Percentiles rank a stretch among this genome's conserved stretches.
phyloP scores from a whole-genome alignment of 2,797 vertebrate species.

The Anolis apletophallus region DNA sequence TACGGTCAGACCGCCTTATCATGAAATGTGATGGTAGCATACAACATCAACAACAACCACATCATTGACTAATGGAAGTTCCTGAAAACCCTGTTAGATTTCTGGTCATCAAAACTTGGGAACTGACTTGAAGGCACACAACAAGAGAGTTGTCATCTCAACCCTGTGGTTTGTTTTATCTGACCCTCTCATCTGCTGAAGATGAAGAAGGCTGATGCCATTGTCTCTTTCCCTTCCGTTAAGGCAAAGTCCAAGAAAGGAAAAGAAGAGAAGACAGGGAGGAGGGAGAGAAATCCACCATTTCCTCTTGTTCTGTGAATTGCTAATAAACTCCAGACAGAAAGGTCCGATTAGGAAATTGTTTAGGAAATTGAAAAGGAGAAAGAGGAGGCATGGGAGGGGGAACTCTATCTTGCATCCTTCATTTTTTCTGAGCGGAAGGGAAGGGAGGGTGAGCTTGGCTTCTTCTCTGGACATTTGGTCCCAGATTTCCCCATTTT shows the following conservation, averaged over 20 bases:
- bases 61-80: no score
- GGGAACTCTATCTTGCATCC: no score
- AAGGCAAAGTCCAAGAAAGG: conserved; percentile 19
- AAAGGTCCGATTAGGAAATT: conserved; percentile 73
- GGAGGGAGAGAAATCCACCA: conserved; percentile 38
- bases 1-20: no score
- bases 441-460: neutral
- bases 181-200: conserved; percentile 21
- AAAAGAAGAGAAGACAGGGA: no score
- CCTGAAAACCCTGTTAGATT: no score
- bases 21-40: no score
- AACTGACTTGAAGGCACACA: no score
- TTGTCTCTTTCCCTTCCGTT: conserved; percentile 51
- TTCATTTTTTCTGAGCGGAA: neutral
- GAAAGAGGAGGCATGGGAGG: conserved; percentile 39
- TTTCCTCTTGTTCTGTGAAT: conserved; percentile 73
- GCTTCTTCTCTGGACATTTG: neutral
- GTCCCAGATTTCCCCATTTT: rapidly evolving
- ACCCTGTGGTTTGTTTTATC: conserved; percentile 49
- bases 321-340: conserved; percentile 75
- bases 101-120: no score
- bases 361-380: conserved; percentile 70
- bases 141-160: no score
- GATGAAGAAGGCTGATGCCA: conserved; percentile 14
- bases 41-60: no score